phyloP scores from a whole-genome alignment of 1,140 invertebrate genomes.

The Geopemphigus sp. region DNA sequence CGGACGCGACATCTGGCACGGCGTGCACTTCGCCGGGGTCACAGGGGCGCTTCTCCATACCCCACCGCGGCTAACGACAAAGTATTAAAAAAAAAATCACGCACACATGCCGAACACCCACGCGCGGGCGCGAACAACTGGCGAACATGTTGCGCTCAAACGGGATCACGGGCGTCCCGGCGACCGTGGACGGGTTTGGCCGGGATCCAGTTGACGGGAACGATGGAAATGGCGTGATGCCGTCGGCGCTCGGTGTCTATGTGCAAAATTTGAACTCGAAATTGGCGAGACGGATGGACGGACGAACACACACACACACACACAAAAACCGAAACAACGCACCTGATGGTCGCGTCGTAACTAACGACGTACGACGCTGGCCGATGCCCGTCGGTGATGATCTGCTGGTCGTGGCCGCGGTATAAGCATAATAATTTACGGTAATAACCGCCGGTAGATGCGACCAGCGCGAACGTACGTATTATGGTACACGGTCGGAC shows the following conservation, averaged over 20 bases:
- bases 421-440: background rate
- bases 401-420: background rate
- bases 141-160: background rate
- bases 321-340: too few relatives aligned
- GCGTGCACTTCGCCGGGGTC: background rate
- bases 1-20: constrained; percentile 16
- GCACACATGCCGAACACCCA: background rate
- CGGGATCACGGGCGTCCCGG: background rate
- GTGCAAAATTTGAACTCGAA: background rate
- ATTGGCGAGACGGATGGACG: background rate
- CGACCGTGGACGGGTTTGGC: background rate
- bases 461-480: too few relatives aligned
- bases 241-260: background rate
- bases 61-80: background rate
- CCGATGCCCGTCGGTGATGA: background rate
- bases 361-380: background rate
- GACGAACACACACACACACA: too few relatives aligned
- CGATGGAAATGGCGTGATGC: background rate
- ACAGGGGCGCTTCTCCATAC: background rate
- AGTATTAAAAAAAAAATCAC: too few relatives aligned
- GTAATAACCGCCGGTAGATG: background rate
- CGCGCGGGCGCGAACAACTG: constrained; percentile 14
- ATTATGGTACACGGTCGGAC: too few relatives aligned
- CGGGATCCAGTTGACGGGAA: background rate
- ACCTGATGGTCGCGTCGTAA: background rate